phyloP scores from a whole-genome alignment of 2,797 vertebrate species.

The Sebastiscus albofasciatus region DNA sequence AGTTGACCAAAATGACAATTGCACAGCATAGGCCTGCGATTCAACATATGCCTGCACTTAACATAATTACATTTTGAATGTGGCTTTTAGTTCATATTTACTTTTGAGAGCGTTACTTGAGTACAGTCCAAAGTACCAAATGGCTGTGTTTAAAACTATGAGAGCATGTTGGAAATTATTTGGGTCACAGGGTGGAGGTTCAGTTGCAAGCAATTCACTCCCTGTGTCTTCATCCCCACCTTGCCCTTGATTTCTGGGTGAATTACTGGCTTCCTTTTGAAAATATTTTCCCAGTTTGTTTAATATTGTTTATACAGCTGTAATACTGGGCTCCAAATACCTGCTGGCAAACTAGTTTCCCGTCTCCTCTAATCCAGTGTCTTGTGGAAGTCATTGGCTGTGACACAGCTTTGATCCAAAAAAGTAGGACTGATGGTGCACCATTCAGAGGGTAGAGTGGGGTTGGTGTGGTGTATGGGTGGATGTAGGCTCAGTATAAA shows the following conservation, averaged over 20 bases:
- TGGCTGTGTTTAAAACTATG: conserved; percentile 54
- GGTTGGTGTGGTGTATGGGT: background rate
- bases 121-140: conserved; percentile 70
- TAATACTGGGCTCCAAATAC: conserved; percentile 65
- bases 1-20: conserved; percentile 78
- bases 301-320: conserved; percentile 85
- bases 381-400: conserved; percentile 65
- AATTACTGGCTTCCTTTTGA: conserved; percentile 83
- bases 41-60: conserved; percentile 86
- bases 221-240: conserved; percentile 70
- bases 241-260: conserved; percentile 73
- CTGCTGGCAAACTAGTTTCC: conserved; percentile 68
- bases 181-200: conserved; percentile 47
- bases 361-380: conserved; percentile 70
- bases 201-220: conserved; percentile 64
- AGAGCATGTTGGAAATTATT: conserved; percentile 67
- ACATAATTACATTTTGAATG: conserved; percentile 80
- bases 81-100: conserved; percentile 79
- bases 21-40: conserved; percentile 60
- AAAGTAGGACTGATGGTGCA: conserved; percentile 33
- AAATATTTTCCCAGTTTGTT: conserved; percentile 81
- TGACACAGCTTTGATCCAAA: conserved; percentile 77
- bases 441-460: conserved; percentile 7
- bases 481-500: background rate
- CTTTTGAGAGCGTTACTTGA: conserved; percentile 72